A percentile compares a stretch with the other conserved stretches of the same genome.
These are phyloP conservation scores for Harpegnathos saltator DNA, from an alignment of 1,140 invertebrate genomes.

Conservation along the genomic window DNA sequence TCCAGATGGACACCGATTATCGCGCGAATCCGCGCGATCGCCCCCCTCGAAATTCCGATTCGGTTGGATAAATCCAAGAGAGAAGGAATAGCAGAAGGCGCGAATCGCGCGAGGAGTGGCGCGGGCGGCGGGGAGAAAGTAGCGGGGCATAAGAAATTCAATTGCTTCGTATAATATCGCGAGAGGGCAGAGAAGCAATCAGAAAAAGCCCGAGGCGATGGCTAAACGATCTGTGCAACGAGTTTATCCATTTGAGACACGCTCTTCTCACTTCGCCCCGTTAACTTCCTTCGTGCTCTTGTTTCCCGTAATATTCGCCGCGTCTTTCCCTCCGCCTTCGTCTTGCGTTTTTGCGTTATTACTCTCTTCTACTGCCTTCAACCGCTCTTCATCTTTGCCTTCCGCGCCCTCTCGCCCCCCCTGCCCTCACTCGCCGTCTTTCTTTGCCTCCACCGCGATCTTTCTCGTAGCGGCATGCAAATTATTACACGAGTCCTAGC, in stretches of 20 bases:
- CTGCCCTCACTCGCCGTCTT: neutral
- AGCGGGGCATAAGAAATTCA: conserved; percentile 75
- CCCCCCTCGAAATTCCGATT: conserved; percentile 56
- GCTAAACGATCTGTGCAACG: conserved; percentile 74
- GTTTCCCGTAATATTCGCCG: conserved; percentile 66
- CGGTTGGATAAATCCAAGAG: conserved; percentile 63
- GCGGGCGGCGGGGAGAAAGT: conserved; percentile 35
- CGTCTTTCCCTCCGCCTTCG: conserved; percentile 8
- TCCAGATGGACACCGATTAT: conserved; percentile 42
- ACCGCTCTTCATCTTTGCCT: conserved; percentile 26
- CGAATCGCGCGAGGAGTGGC: conserved; percentile 7
- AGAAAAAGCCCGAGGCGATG: conserved; percentile 74
- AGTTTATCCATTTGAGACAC: conserved; percentile 69
- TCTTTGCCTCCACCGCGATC: neutral
- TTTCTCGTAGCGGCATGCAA: conserved; percentile 26
- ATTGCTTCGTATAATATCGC: conserved; percentile 75
- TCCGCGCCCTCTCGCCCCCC: neutral
- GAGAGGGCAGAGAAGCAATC: conserved; percentile 72
- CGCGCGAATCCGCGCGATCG: conserved; percentile 21
- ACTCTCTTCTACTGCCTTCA: conserved; percentile 52
- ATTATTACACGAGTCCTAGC: conserved; percentile 47
- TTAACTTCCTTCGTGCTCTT: conserved; percentile 58
- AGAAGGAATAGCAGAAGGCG: conserved; percentile 31
- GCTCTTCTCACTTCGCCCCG: conserved; percentile 54
- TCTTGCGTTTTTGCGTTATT: conserved; percentile 68